These are phyloP conservation scores for Priocnemis perturbator DNA, from an alignment of 2,888 invertebrate species.

Conservation along the genomic window DNA sequence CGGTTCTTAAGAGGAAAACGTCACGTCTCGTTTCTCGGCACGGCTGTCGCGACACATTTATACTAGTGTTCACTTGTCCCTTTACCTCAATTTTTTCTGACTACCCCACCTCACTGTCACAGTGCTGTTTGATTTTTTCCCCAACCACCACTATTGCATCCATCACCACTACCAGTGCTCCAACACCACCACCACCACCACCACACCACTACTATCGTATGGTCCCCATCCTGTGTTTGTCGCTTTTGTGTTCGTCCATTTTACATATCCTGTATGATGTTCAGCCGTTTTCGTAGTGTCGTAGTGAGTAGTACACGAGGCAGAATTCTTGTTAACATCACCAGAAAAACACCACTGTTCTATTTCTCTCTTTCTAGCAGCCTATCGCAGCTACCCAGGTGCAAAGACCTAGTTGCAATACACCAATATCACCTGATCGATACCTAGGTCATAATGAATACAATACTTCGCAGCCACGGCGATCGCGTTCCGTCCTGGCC, in stretches of 20 bases:
- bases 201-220: slow-evolving; percentile 24
- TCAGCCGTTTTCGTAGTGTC: slow-evolving; percentile 72
- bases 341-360: slow-evolving; percentile 73
- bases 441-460: slow-evolving; percentile 63
- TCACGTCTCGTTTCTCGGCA: slow-evolving; percentile 21
- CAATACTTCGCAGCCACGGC: slow-evolving; percentile 49
- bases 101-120: slow-evolving; percentile 13
- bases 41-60: slow-evolving; percentile 38
- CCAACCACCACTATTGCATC: not conserved
- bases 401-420: slow-evolving; percentile 71
- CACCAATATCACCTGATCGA: slow-evolving; percentile 72
- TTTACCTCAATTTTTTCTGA: slow-evolving; percentile 13
- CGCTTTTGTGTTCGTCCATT: slow-evolving; percentile 73
- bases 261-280: slow-evolving; percentile 55
- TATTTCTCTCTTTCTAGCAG: slow-evolving; percentile 76
- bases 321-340: slow-evolving; percentile 73
- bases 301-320: slow-evolving; percentile 73
- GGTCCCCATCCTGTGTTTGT: slow-evolving; percentile 59
- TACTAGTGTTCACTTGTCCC: slow-evolving; percentile 27
- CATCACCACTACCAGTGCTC: not conserved
- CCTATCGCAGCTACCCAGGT: slow-evolving; percentile 76
- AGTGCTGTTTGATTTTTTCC: slow-evolving; percentile 21
- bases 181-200: slow-evolving; percentile 25
- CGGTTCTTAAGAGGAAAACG: slow-evolving; percentile 9
- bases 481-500: slow-evolving; percentile 45